Conservation (phyloP, 2,888 invertebrate species). For the Lasioglossum pauxillum region DNA sequence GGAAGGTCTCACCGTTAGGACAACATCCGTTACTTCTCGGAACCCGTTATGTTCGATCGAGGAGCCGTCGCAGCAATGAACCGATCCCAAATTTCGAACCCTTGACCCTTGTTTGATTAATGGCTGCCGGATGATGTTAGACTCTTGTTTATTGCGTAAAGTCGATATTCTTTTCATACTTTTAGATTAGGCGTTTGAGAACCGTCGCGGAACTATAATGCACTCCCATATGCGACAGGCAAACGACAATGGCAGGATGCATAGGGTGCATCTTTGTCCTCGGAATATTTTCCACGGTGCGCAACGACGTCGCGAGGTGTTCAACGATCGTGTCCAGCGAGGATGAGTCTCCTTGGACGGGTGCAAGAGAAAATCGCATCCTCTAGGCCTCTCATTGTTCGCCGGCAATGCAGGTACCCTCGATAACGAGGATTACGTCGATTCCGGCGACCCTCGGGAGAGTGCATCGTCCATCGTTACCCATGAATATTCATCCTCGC, state of each 20-base stretch:
- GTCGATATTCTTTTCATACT: background rate
- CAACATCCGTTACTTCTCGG: conserved; percentile 25
- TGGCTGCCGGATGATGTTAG: background rate
- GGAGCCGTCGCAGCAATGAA: background rate
- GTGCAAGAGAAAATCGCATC: conserved; percentile 1
- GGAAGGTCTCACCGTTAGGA: conserved; percentile 18
- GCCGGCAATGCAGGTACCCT: conserved; percentile 7
- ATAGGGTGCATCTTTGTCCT: conserved; percentile 39
- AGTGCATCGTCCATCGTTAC: conserved; percentile 22
- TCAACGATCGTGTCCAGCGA: conserved; percentile 12
- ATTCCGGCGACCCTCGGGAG: conserved; percentile 25
- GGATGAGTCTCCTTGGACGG: conserved; percentile 16
- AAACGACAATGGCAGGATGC: conserved; percentile 32
- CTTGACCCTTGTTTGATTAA: background rate
- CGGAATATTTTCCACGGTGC: conserved; percentile 56
- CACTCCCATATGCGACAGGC: background rate
- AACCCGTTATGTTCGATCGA: conserved; percentile 23
- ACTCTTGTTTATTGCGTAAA: background rate
- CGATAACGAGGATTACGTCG: conserved; percentile 33
- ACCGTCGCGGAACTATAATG: background rate
- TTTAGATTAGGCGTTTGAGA: background rate
- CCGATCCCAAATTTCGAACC: background rate
- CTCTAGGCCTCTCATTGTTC: conserved; percentile 34
- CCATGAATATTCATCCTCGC: conserved; percentile 42
- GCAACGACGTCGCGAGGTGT: conserved; percentile 14